A percentile compares a stretch with the other conserved stretches of the same genome.
Conservation (phyloP, 2,113 vertebrate species). For the Lycaon pictus region DNA sequence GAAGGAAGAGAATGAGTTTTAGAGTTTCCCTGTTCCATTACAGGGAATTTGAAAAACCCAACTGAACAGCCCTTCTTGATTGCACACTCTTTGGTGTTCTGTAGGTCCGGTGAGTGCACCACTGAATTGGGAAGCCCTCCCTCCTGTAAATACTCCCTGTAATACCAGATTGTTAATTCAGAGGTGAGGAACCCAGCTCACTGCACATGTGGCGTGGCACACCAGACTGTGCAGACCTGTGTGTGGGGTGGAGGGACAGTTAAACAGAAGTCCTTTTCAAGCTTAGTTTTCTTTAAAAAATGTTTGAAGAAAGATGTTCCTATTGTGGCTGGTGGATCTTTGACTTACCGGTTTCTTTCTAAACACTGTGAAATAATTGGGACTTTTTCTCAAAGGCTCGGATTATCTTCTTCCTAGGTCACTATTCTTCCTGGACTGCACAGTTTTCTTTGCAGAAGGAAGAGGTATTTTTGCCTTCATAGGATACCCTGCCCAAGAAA, state of each 20-base stretch:
- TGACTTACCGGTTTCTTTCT: not conserved
- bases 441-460: not conserved
- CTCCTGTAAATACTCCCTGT: too few species aligned
- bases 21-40: not conserved
- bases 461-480: not conserved
- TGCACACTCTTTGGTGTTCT: not conserved
- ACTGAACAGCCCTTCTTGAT: not conserved
- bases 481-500: not conserved
- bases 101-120: not conserved
- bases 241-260: rapidly evolving
- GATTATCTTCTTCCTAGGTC: not conserved
- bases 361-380: not conserved
- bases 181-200: not conserved
- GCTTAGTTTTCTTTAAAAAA: not conserved
- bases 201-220: rapidly evolving
- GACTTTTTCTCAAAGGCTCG: not conserved
- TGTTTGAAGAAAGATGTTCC: not conserved
- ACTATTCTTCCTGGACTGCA: not conserved
- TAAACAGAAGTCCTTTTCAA: not conserved
- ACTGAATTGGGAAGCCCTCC: not conserved
- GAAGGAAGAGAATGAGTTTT: not conserved
- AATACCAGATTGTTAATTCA: rapidly evolving
- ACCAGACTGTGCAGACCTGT: not conserved
- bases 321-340: not conserved
- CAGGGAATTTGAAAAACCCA: not conserved